Percentiles rank a stretch among this genome's conserved stretches.
phyloP scores from a whole-genome alignment of 2,113 vertebrate genomes.

The Emydura subglobosa region DNA sequence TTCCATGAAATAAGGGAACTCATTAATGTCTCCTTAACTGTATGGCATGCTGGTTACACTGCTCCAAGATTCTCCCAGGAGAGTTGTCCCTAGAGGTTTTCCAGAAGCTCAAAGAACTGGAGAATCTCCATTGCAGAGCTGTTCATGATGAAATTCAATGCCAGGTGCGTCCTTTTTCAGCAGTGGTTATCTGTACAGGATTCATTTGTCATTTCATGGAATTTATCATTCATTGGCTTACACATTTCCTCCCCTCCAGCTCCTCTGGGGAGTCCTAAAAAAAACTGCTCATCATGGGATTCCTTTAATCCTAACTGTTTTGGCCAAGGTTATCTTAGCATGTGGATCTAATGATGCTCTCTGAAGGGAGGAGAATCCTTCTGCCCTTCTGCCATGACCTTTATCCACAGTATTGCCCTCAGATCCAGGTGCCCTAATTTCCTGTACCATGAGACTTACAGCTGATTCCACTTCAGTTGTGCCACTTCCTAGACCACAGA shows the following conservation, averaged over 20 bases:
- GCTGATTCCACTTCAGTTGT: no score
- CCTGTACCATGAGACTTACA: not conserved
- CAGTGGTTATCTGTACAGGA: not conserved
- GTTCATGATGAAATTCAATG: not conserved
- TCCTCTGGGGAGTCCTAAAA: not conserved
- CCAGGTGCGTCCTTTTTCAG: not conserved
- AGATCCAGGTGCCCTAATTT: not conserved
- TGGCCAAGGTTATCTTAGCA: not conserved
- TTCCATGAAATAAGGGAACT: not conserved
- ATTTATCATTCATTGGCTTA: not conserved
- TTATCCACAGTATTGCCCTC: not conserved
- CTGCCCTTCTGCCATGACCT: not conserved
- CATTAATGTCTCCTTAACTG: not conserved
- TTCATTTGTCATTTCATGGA: not conserved
- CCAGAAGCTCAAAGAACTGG: not conserved
- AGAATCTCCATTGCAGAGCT: no score
- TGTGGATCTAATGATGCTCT: not conserved
- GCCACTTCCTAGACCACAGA: no score
- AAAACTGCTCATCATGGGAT: not conserved
- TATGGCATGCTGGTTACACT: not conserved
- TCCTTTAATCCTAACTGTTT: not conserved
- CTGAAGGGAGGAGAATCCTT: not conserved
- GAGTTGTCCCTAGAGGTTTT: not conserved
- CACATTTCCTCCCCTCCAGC: not conserved
- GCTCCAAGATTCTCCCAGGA: not conserved